These are phyloP conservation scores for Mastomys natalensis DNA, from an alignment of 2,113 vertebrate species.

Conservation along the genomic window DNA sequence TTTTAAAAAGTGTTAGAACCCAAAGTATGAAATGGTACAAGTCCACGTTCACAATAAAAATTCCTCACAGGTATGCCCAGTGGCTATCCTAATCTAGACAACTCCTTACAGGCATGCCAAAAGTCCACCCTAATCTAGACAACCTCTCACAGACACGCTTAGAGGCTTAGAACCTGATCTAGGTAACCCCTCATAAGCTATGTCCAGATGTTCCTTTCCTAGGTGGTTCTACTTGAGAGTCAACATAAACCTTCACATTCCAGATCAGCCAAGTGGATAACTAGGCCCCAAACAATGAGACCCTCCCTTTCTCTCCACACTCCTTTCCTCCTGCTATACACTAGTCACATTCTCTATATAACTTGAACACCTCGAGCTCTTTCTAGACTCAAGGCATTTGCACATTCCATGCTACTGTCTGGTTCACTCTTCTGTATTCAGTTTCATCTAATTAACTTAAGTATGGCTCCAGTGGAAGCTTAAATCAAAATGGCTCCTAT, in stretches of 20 bases:
- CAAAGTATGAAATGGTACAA: too few species aligned
- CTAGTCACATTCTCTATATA: not conserved
- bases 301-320: not conserved
- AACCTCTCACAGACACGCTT: not conserved
- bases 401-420: not conserved
- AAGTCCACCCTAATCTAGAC: too few species aligned
- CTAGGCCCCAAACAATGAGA: not conserved
- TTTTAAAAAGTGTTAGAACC: too few species aligned
- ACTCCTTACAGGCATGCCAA: not conserved
- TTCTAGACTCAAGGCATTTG: not conserved
- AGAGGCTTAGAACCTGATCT: not conserved
- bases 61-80: not conserved
- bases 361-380: not conserved
- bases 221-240: not conserved
- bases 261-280: not conserved
- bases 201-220: not conserved
- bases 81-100: not conserved
- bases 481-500: not conserved
- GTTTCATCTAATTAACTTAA: not conserved
- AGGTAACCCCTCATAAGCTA: not conserved
- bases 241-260: not conserved
- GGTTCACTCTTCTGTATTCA: not conserved
- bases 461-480: not conserved
- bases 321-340: rapidly evolving
- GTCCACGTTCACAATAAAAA: not conserved